Conservation (phyloP, 1,140 invertebrate genomes). For the Calosoma granatense region DNA sequence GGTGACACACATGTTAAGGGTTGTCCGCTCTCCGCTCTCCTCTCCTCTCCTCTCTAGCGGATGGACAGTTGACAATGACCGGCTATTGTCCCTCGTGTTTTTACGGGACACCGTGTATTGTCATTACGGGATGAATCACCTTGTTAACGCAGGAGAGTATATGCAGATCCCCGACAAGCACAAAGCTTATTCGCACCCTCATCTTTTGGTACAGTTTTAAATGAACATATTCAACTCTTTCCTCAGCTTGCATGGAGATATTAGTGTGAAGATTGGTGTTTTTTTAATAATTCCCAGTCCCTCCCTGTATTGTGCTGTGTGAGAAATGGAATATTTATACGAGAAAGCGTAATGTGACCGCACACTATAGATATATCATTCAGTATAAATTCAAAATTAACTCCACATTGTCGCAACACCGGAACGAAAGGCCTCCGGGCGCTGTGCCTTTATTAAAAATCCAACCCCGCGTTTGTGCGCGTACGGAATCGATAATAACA, state of each 20-base stretch:
- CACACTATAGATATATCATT: slow-evolving; percentile 3
- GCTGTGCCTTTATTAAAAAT: background rate
- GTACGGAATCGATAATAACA: background rate
- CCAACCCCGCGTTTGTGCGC: background rate
- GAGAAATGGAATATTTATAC: too few species aligned
- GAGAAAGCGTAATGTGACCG: too few species aligned
- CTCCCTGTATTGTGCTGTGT: too few species aligned
- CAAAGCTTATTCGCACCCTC: background rate
- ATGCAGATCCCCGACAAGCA: background rate
- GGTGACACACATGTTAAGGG: background rate
- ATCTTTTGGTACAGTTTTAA: background rate
- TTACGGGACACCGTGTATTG: background rate
- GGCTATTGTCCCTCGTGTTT: background rate
- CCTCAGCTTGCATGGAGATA: too few species aligned
- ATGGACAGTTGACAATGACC: background rate
- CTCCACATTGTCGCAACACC: background rate
- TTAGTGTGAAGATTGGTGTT: too few species aligned
- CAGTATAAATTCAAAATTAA: slow-evolving; percentile 3
- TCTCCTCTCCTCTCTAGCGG: too few species aligned
- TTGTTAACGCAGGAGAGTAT: background rate
- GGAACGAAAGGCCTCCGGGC: background rate
- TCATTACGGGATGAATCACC: background rate
- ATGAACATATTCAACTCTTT: too few species aligned
- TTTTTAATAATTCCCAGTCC: background rate
- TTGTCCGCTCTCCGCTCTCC: background rate